A percentile compares a stretch with the other conserved stretches of the same genome.
Conservation (phyloP, 2,113 vertebrate species). For the Hippoglossus stenolepis region DNA sequence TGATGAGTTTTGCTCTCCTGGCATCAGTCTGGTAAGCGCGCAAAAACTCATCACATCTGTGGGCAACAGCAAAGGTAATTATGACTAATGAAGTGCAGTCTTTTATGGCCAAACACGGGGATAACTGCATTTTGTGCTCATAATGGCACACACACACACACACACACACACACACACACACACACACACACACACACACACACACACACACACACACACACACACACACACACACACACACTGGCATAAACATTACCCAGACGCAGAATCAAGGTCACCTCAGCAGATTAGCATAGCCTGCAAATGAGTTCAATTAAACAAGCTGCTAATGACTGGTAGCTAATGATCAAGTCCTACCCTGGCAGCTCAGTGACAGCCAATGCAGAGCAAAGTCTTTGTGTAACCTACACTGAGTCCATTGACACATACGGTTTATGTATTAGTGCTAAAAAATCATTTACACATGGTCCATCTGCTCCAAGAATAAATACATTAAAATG, state of each 20-base stretch:
- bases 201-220: too few relatives aligned
- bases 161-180: not conserved
- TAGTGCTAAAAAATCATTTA: not conserved
- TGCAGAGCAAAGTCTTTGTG: constrained; percentile 38
- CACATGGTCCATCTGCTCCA: not conserved
- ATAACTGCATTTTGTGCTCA: constrained; percentile 63
- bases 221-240: too few relatives aligned
- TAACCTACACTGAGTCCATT: constrained; percentile 18
- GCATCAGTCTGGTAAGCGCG: constrained; percentile 38
- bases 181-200: too few relatives aligned
- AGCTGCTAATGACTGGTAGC: constrained; percentile 75
- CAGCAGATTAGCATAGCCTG: constrained; percentile 73
- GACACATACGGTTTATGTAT: not conserved
- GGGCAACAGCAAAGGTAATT: constrained; percentile 74
- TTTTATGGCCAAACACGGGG: constrained; percentile 75
- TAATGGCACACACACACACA: constrained; percentile 62
- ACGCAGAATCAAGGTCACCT: constrained; percentile 79
- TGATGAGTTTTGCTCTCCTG: constrained; percentile 52
- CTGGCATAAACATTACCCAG: constrained; percentile 72
- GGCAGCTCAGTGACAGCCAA: constrained; percentile 39
- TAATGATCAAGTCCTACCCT: constrained; percentile 70
- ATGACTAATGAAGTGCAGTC: constrained; percentile 73
- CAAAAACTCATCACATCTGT: constrained; percentile 52
- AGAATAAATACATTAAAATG: not conserved
- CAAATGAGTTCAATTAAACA: constrained; percentile 82